Base-by-base conservation (phyloP, 2,113 vertebrate genomes). In the Phodopus roborovskii region DNA sequence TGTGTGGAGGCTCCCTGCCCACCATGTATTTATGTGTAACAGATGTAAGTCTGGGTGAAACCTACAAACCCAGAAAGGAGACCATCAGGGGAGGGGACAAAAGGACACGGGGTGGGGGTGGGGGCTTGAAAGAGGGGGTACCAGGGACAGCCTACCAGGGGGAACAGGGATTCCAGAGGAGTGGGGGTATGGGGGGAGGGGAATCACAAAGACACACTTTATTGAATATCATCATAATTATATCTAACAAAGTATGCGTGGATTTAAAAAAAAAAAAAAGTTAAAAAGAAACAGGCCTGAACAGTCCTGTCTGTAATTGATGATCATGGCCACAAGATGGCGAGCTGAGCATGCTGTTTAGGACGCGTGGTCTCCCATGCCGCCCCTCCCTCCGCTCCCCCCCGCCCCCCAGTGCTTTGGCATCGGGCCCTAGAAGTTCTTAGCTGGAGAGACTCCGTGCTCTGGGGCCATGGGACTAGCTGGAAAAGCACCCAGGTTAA, bases 381-480 rank as follows among this genome's bases (percentile, higher is more conserved):
- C 7, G 17, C 16, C 17, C 16, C 36, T 71, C 70, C 36, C 17
- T 4, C 36, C 3, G n/a, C n/a, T n/a, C n/a, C n/a, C n/a, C n/a
- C n/a, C n/a, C n/a, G 45, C 2, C 7, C 2, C 10, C 8, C 8
- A 0, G 53, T 1, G 12, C 16, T 1, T 2, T 7, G 1, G 9
- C 42, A 2, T 11, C 1, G 15, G 9, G 6, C 42, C 16, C 0
- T 39, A 74, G 39, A 36, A 17, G 45, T 9, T 22, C 2, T 3
- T 1, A 5, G 7, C 9, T 30, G 22, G 26, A 45, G 42, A 3
- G 53, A 7, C 10, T 74, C 20, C 56, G 62, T 5, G 9, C 9
- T 16, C 24, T 28, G 0, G 3, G 28, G 9, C 19, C 39, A n/a
- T 50, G 30, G 1, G 13, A 30, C 22, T 42, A 15, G 20, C 8